A percentile compares a stretch with the other conserved stretches of the same genome.
These are phyloP conservation scores for Ernsta delagoae DNA, from an alignment of 2,888 invertebrate species.

Conservation along the genomic window DNA sequence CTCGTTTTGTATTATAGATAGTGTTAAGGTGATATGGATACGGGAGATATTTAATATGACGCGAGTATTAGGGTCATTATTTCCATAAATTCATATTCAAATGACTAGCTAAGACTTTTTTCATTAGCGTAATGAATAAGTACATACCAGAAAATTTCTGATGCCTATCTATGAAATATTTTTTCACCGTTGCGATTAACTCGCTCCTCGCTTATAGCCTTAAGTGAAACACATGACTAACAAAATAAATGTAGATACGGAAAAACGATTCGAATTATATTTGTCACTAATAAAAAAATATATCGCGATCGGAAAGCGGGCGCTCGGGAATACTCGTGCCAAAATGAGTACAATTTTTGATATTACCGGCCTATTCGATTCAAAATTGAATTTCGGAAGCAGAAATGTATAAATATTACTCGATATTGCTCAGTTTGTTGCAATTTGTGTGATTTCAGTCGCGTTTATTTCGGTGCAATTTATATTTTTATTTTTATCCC, in stretches of 20 bases:
- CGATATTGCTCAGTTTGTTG: slow-evolving; percentile 28
- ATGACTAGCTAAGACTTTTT: no score
- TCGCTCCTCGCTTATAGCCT: background rate
- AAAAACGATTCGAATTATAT: slow-evolving; percentile 38
- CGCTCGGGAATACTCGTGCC: slow-evolving; percentile 30
- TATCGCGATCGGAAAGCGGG: slow-evolving; percentile 32
- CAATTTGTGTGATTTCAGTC: slow-evolving; percentile 18
- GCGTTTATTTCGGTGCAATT: slow-evolving; percentile 4
- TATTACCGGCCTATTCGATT: slow-evolving; percentile 35
- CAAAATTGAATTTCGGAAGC: slow-evolving; percentile 34
- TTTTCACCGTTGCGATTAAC: background rate
- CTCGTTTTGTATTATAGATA: no score
- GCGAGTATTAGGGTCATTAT: no score
- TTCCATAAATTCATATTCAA: no score
- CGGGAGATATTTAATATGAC: no score
- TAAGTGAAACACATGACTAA: background rate
- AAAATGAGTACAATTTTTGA: slow-evolving; percentile 37
- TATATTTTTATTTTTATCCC: background rate
- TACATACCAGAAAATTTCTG: no score
- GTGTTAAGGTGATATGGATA: no score
- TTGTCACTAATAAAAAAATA: slow-evolving; percentile 39
- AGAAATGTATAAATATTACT: slow-evolving; percentile 29
- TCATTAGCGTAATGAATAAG: no score
- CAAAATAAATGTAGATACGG: slow-evolving; percentile 28
- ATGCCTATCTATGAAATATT: no score